phyloP scores from a whole-genome alignment of 2,888 invertebrate species.

The Catocala fraxini region DNA sequence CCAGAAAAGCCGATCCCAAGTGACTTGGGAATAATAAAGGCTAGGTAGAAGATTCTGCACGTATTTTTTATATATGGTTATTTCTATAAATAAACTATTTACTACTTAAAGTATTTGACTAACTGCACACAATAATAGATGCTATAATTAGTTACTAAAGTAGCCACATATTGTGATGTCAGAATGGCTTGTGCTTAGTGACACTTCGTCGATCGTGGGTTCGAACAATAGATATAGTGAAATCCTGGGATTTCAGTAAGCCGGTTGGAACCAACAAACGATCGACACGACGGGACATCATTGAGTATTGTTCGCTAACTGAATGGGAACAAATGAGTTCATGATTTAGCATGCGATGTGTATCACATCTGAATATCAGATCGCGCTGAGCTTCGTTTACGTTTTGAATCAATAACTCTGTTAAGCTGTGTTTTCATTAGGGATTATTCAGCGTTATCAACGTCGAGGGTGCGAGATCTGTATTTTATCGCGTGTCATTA shows the following conservation, averaged over 20 bases:
- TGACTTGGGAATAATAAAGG: too few species aligned
- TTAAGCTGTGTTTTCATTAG: constrained; percentile 67
- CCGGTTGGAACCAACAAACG: constrained; percentile 60
- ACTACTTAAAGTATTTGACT: too few species aligned
- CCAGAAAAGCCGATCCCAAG: too few species aligned
- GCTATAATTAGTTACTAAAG: not conserved
- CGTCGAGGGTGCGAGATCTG: constrained; percentile 42
- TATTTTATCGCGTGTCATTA: constrained; percentile 36
- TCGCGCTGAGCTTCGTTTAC: constrained; percentile 63
- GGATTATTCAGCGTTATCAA: constrained; percentile 61
- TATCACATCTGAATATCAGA: constrained; percentile 71
- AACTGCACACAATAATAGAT: too few species aligned
- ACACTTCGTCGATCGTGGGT: constrained; percentile 46
- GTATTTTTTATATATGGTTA: too few species aligned
- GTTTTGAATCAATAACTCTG: constrained; percentile 71
- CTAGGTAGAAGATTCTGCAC: too few species aligned
- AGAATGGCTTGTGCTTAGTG: constrained; percentile 46
- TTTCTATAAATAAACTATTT: too few species aligned
- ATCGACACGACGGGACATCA: constrained; percentile 62
- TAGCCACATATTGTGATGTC: not conserved
- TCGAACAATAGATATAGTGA: constrained; percentile 56
- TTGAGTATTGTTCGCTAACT: constrained; percentile 74
- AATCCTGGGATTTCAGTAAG: constrained; percentile 57
- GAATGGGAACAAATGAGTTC: constrained; percentile 81
- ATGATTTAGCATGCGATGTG: constrained; percentile 74